These are phyloP conservation scores for Blastobasis lacticolella DNA, from an alignment of 2,888 invertebrate genomes.

Conservation along the genomic window DNA sequence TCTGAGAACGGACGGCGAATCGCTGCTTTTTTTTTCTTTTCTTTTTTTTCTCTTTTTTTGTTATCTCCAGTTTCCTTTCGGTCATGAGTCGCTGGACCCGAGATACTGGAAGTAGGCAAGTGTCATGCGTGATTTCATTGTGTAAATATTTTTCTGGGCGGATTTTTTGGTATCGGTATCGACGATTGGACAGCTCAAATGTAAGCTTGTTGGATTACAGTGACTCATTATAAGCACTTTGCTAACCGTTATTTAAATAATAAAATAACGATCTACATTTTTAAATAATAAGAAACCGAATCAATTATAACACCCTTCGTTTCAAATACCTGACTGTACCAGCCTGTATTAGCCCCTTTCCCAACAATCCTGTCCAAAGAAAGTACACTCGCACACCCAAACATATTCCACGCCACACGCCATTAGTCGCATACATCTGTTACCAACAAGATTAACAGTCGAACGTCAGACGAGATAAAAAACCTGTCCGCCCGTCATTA, in stretches of 20 bases:
- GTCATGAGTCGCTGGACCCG: constrained; percentile 52
- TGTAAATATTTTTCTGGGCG: constrained; percentile 17
- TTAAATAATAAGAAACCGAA: constrained; percentile 12
- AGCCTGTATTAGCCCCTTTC: too few relatives aligned
- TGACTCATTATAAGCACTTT: constrained; percentile 11
- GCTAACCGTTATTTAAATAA: constrained; percentile 15
- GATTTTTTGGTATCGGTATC: constrained; percentile 10
- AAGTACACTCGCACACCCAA: too few relatives aligned
- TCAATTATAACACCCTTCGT: too few relatives aligned
- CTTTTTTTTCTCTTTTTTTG: constrained; percentile 32
- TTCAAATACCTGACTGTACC: too few relatives aligned
- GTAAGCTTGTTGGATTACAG: neutral
- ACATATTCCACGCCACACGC: too few relatives aligned
- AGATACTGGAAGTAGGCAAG: constrained; percentile 54
- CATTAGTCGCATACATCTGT: too few relatives aligned
- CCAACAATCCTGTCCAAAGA: too few relatives aligned
- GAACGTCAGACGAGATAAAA: too few relatives aligned
- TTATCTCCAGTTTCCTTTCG: constrained; percentile 28
- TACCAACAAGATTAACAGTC: too few relatives aligned
- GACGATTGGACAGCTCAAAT: neutral
- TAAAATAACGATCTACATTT: too few relatives aligned
- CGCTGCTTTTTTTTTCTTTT: constrained; percentile 31
- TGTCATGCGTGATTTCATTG: constrained; percentile 43
- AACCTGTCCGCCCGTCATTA: too few relatives aligned
- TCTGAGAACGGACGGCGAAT: constrained; percentile 53